These are phyloP conservation scores for Psittacus erithacus DNA, from an alignment of 2,113 vertebrate species.

Conservation along the genomic window DNA sequence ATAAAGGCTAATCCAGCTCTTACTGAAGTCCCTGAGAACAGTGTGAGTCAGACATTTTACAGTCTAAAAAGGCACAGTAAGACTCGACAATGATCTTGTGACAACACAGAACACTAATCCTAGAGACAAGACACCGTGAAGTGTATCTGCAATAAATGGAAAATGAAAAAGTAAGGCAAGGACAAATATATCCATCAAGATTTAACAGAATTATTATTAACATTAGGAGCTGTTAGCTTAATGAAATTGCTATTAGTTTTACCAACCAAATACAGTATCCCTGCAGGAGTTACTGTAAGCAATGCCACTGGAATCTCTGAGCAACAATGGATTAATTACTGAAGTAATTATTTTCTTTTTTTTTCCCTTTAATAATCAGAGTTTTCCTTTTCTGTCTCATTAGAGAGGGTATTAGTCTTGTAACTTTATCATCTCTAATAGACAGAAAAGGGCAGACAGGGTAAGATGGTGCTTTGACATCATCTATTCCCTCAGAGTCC, in stretches of 20 bases:
- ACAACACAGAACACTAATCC: not conserved
- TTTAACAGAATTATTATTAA: not conserved
- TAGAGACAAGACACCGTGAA: not conserved
- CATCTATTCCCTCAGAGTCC: not conserved
- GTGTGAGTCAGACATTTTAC: not conserved
- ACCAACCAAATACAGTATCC: not conserved
- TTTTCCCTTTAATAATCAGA: not conserved
- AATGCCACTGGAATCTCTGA: not conserved
- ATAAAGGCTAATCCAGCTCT: not conserved
- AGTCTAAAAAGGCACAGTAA: not conserved
- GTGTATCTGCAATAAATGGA: not conserved
- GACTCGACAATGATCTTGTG: not conserved
- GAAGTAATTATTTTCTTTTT: not conserved
- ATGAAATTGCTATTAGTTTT: conserved; percentile 22
- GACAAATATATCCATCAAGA: not conserved
- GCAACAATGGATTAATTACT: not conserved
- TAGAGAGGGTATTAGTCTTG: not conserved
- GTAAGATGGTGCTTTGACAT: not conserved
- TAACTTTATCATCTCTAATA: not conserved
- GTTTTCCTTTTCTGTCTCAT: not conserved
- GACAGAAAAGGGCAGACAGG: not conserved
- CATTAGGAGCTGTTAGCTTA: conserved; percentile 12
- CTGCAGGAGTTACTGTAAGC: not conserved
- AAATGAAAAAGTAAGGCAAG: not conserved
- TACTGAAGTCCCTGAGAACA: not conserved